Percentiles rank a stretch among this genome's conserved stretches.
phyloP scores from a whole-genome alignment of 2,888 invertebrate species.

The Cantharis flavilabris region DNA sequence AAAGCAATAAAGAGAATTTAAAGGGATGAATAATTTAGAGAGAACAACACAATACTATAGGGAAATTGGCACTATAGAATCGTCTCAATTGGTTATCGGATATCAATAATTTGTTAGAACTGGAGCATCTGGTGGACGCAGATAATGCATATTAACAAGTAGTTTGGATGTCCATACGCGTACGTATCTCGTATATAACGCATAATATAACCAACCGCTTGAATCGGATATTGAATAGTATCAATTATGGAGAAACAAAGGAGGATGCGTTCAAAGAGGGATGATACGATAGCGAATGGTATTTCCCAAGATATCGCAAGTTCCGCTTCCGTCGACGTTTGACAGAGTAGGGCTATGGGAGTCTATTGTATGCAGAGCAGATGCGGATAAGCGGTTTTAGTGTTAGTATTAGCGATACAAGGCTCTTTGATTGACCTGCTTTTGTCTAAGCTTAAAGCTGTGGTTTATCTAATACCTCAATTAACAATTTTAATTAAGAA shows the following conservation, averaged over 20 bases:
- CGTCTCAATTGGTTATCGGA: constrained; percentile 6
- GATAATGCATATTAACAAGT: constrained; percentile 24
- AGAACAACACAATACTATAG: constrained; percentile 1
- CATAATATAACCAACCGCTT: constrained; percentile 13
- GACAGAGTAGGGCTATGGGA: constrained; percentile 33
- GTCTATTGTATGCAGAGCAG: constrained; percentile 29
- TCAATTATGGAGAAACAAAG: constrained; percentile 44
- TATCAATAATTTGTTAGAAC: constrained; percentile 20
- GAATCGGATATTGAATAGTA: constrained; percentile 35
- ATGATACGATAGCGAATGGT: constrained; percentile 24
- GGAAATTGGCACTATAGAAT: constrained; percentile 3
- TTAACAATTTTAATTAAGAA: constrained; percentile 21
- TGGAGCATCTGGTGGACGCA: constrained; percentile 11
- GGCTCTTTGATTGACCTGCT: constrained; percentile 26
- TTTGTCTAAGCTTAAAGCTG: constrained; percentile 15
- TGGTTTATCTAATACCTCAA: constrained; percentile 20
- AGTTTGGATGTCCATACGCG: constrained; percentile 8
- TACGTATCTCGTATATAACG: constrained; percentile 11
- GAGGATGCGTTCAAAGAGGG: constrained; percentile 39
- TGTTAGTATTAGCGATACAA: constrained; percentile 21
- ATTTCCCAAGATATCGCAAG: constrained; percentile 40
- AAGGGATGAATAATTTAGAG: neutral
- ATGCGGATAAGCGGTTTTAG: constrained; percentile 32
- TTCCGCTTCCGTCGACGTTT: constrained; percentile 39
- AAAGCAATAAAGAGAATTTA: neutral